A percentile compares a stretch with the other conserved stretches of the same genome.
Conservation (phyloP, 2,797 vertebrate genomes). For the Onychomys arenicola region DNA sequence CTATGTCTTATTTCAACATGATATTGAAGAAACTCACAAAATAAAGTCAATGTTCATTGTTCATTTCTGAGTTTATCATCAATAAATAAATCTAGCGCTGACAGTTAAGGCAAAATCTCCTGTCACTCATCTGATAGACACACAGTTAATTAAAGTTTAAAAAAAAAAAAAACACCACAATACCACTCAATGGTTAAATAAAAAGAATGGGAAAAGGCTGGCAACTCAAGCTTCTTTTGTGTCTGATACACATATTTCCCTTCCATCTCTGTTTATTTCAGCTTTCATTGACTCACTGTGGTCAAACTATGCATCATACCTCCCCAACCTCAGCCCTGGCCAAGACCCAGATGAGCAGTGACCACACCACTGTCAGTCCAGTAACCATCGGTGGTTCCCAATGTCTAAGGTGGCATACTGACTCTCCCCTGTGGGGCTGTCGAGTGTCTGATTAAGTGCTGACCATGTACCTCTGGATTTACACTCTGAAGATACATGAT, state of each 20-base stretch:
- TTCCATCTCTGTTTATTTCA: not conserved
- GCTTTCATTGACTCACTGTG: not conserved
- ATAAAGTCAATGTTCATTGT: not conserved
- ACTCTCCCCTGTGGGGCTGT: not conserved
- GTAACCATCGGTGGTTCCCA: not conserved
- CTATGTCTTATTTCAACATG: not conserved
- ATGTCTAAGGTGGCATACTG: not conserved
- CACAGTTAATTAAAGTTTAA: not conserved
- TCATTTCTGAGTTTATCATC: not conserved
- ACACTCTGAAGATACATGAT: not conserved
- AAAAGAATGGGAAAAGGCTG: slow-evolving; percentile 40
- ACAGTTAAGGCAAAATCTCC: not conserved
- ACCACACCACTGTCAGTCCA: not conserved
- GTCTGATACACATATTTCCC: not conserved
- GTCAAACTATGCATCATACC: not conserved
- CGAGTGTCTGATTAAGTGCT: not conserved
- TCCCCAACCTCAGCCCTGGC: not conserved
- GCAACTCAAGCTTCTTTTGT: not conserved
- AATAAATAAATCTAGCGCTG: not conserved
- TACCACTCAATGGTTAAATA: not conserved
- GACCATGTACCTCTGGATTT: not conserved
- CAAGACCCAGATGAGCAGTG: not conserved
- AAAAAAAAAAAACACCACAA: not conserved
- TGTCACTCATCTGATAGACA: not conserved
- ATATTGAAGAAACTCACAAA: not conserved